Evolutionary conservation across 2,113 vertebrate species (phyloP).

Genomic region (Aix galericulata): DNA sequence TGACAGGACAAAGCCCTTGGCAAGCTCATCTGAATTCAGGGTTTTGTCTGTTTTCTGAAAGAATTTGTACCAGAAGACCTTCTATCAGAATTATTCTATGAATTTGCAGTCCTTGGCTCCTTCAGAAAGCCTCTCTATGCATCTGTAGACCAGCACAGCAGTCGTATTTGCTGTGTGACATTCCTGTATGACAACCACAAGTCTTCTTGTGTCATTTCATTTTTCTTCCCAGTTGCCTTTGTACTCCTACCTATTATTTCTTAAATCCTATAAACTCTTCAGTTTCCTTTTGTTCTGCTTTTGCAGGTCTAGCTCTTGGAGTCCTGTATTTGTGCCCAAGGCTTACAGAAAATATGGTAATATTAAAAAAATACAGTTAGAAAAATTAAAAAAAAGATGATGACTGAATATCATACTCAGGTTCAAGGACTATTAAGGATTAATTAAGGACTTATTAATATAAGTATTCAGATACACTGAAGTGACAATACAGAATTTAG

Average conservation of each 20-base stretch:
- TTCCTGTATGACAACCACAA: not conserved
- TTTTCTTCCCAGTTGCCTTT: not conserved
- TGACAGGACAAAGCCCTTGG: not conserved
- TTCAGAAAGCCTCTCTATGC: not conserved
- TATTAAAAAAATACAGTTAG: not conserved
- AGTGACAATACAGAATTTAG: not conserved
- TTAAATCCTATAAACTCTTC: not conserved
- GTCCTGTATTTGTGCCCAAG: not conserved
- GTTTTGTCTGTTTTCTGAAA: not conserved
- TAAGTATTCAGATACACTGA: not conserved
- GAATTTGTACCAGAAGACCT: not conserved
- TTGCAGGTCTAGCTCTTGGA: not conserved
- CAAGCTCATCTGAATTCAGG: not conserved
- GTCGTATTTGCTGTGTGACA: not conserved
- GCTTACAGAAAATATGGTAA: not conserved
- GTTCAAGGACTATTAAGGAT: not conserved
- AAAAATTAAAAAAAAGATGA: not conserved
- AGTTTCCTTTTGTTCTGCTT: not conserved
- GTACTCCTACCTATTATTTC: not conserved
- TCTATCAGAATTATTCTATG: not conserved
- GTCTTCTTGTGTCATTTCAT: not conserved
- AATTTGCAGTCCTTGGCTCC: not conserved
- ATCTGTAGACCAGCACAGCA: not conserved
- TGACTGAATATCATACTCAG: not conserved
- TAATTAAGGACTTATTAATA: too few relatives aligned